Evolutionary conservation across 2,888 invertebrate species (phyloP).

Genomic region (Pogonocherus hispidulus): DNA sequence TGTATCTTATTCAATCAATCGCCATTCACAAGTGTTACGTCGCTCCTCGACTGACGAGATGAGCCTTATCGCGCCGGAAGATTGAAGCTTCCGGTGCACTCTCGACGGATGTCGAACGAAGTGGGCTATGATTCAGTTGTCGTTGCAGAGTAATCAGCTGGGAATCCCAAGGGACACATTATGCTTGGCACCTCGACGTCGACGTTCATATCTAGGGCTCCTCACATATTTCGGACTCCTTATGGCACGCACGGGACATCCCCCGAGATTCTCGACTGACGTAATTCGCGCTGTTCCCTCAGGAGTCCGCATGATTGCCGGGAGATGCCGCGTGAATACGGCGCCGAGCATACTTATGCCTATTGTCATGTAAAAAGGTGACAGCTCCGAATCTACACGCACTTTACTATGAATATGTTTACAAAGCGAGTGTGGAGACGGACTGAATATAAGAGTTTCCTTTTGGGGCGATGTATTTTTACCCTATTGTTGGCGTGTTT

Average conservation of each 20-base stretch:
- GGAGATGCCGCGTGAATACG: conserved; percentile 66
- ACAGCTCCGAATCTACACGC: conserved; percentile 45
- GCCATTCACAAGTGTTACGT: conserved; percentile 24
- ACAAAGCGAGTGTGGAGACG: conserved; percentile 37
- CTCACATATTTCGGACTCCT: conserved; percentile 61
- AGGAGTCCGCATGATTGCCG: conserved; percentile 66
- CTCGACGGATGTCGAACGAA: conserved; percentile 44
- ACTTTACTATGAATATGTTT: conserved; percentile 45
- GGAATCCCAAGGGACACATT: conserved; percentile 64
- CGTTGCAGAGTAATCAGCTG: conserved; percentile 65
- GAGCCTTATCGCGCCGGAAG: conserved; percentile 43
- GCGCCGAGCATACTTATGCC: conserved; percentile 62
- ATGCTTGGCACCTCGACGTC: conserved; percentile 63
- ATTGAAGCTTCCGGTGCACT: conserved; percentile 40
- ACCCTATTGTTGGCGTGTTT: conserved; percentile 13
- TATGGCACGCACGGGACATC: conserved; percentile 61
- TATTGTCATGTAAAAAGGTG: conserved; percentile 62
- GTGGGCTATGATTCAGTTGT: conserved; percentile 60
- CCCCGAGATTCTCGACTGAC: conserved; percentile 62
- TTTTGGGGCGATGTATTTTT: conserved; percentile 35
- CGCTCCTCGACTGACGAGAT: conserved; percentile 42
- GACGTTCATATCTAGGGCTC: conserved; percentile 60
- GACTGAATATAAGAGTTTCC: conserved; percentile 35
- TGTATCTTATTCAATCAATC: neutral
- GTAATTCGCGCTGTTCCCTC: conserved; percentile 66